Conservation (phyloP, 2,797 vertebrate species). For the Austrolebias charrua region DNA sequence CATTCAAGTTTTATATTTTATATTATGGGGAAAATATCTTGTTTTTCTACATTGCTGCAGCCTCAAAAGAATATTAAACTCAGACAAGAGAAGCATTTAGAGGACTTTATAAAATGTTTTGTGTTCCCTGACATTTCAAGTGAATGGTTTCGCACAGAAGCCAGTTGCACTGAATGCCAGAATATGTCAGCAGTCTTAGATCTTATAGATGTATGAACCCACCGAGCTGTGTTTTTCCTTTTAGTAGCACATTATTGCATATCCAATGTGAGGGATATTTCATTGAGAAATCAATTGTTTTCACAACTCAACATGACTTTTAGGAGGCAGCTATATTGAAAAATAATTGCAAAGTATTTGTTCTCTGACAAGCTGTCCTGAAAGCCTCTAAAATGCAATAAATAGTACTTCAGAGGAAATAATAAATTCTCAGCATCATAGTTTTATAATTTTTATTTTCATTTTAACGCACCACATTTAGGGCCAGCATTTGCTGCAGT, state of each 20-base stretch:
- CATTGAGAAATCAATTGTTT: slow-evolving; percentile 39
- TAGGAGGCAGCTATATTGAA: slow-evolving; percentile 26
- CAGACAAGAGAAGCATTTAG: slow-evolving; percentile 31
- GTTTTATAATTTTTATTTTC: neutral
- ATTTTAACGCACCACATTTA: neutral
- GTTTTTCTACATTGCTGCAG: slow-evolving; percentile 37
- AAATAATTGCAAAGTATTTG: slow-evolving; percentile 30
- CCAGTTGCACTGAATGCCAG: slow-evolving; percentile 28
- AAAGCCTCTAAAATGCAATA: slow-evolving; percentile 23
- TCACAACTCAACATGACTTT: slow-evolving; percentile 23
- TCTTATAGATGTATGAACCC: slow-evolving; percentile 39
- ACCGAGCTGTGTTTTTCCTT: slow-evolving; percentile 22
- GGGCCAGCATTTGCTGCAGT: neutral
- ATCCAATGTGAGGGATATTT: slow-evolving; percentile 17
- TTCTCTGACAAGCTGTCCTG: slow-evolving; percentile 29
- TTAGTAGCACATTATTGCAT: slow-evolving; percentile 30
- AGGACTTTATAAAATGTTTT: slow-evolving; percentile 51
- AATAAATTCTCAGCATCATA: neutral
- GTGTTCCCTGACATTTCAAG: slow-evolving; percentile 48
- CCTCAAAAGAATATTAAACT: slow-evolving; percentile 51
- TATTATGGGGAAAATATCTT: slow-evolving; percentile 36
- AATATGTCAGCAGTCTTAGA: slow-evolving; percentile 29
- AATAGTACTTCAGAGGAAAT: slow-evolving; percentile 5
- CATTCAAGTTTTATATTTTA: slow-evolving; percentile 41
- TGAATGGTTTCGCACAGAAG: slow-evolving; percentile 27